These are phyloP conservation scores for Rhopalosiphum padi DNA, from an alignment of 1,140 invertebrate species.

Conservation along the genomic window DNA sequence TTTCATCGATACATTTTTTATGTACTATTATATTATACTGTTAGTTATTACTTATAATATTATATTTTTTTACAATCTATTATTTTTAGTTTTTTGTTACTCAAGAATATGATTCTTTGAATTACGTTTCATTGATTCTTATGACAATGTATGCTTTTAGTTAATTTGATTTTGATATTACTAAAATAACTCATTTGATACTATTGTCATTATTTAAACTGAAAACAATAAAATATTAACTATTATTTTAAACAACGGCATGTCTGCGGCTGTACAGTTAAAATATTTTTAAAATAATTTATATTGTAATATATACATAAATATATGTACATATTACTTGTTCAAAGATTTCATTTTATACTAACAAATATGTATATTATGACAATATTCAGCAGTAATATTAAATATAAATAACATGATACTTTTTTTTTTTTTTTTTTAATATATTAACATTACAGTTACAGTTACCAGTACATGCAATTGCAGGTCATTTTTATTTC, in stretches of 20 bases:
- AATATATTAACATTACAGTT: too few species aligned
- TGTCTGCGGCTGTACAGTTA: too few species aligned
- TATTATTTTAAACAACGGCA: neutral
- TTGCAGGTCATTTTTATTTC: neutral
- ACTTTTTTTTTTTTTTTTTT: too few species aligned
- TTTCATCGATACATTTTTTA: neutral
- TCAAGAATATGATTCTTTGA: neutral
- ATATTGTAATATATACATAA: too few species aligned
- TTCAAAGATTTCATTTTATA: too few species aligned
- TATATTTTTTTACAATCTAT: neutral
- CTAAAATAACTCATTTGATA: neutral
- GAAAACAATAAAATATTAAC: neutral
- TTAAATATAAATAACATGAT: too few species aligned
- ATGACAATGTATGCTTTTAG: neutral
- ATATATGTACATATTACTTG: too few species aligned
- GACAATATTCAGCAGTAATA: too few species aligned
- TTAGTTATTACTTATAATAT: too few species aligned
- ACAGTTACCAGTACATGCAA: neutral
- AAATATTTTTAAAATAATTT: too few species aligned
- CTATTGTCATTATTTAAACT: neutral
- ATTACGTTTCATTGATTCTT: neutral
- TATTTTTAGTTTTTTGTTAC: neutral
- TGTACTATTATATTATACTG: too few species aligned
- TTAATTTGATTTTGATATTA: neutral
- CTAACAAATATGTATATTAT: too few species aligned